A percentile compares a stretch with the other conserved stretches of the same genome.
Conservation (phyloP, 2,797 vertebrate genomes). For the Cuculus canorus region DNA sequence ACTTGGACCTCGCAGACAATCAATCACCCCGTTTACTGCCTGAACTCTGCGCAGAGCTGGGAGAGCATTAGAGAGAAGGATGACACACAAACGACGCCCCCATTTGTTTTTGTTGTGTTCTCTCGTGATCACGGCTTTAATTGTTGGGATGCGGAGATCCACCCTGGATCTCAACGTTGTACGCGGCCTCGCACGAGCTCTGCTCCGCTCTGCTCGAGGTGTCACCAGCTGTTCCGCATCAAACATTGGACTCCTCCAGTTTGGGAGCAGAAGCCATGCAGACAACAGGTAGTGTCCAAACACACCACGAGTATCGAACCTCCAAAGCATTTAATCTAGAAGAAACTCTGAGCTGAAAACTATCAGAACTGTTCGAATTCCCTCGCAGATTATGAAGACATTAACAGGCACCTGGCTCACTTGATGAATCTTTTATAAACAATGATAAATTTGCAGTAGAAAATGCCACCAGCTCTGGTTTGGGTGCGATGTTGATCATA, state of each 20-base stretch:
- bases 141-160: not conserved
- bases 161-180: fast-evolving
- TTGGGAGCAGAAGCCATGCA: not conserved
- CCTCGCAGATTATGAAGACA: not conserved
- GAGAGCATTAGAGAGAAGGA: constrained; percentile 13
- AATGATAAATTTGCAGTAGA: not conserved
- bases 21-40: constrained; percentile 46
- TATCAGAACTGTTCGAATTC: not conserved
- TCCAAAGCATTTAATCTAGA: not conserved
- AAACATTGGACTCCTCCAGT: fast-evolving
- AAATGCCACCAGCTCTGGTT: not conserved
- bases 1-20: not conserved
- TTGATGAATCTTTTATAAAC: constrained; percentile 44
- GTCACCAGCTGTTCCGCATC: fast-evolving
- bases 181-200: fast-evolving
- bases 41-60: not conserved
- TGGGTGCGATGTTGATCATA: not conserved
- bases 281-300: not conserved
- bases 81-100: not conserved
- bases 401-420: not conserved
- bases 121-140: not conserved
- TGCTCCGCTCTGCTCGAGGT: not conserved
- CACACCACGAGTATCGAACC: not conserved
- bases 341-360: not conserved
- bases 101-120: not conserved